Conservation (phyloP, 92 coral and sea anemone species). For the Nematostella vectensis region DNA sequence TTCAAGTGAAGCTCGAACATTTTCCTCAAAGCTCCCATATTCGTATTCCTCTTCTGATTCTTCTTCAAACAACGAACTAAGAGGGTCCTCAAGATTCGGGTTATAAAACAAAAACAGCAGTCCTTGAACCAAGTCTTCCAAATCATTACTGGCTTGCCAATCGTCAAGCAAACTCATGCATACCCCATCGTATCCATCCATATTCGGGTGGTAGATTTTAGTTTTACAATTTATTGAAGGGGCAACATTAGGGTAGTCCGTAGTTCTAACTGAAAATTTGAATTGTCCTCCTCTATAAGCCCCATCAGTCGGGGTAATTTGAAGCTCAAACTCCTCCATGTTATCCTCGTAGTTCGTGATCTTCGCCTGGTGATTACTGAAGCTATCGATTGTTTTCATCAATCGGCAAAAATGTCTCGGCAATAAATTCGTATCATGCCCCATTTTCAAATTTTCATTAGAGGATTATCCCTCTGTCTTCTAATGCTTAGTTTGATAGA, state of each 20-base stretch:
- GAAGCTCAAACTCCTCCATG: slow-evolving; percentile 45
- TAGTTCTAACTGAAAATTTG: slow-evolving; percentile 32
- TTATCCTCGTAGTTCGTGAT: slow-evolving; percentile 56
- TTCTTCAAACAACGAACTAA: slow-evolving; percentile 56
- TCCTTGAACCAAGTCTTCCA: slow-evolving; percentile 89
- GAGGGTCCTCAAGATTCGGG: slow-evolving; percentile 77
- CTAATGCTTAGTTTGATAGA: no score
- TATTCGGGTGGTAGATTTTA: slow-evolving; percentile 84
- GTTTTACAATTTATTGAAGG: slow-evolving; percentile 61
- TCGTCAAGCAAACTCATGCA: slow-evolving; percentile 86
- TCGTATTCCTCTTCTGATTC: slow-evolving; percentile 5
- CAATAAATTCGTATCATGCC: slow-evolving; percentile 16
- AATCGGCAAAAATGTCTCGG: slow-evolving; percentile 77
- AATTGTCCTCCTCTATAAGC: slow-evolving; percentile 68
- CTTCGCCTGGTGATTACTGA: slow-evolving; percentile 73
- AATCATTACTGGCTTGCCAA: slow-evolving; percentile 63
- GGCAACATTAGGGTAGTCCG: slow-evolving; percentile 46
- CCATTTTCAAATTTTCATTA: no score
- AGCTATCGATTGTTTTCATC: slow-evolving; percentile 59
- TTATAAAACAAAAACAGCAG: slow-evolving; percentile 70
- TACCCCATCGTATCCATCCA: slow-evolving; percentile 33
- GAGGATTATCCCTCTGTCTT: no score
- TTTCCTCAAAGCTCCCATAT: slow-evolving; percentile 27
- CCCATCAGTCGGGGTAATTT: slow-evolving; percentile 78
- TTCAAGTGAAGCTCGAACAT: slow-evolving; percentile 60